phyloP scores from a whole-genome alignment of 2,888 invertebrate species.

The Baronia brevicornis region DNA sequence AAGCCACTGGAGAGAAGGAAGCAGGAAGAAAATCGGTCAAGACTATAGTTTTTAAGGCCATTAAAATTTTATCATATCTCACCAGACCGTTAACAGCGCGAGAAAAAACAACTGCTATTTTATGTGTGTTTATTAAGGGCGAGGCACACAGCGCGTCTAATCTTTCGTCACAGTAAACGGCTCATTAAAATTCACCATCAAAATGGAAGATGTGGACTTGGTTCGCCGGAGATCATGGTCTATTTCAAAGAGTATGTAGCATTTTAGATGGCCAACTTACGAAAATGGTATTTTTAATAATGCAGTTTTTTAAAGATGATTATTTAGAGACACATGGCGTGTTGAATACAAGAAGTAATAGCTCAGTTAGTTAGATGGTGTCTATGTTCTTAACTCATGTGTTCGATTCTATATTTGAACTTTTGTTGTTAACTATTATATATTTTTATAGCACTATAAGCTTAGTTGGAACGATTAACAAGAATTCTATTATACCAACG shows the following conservation, averaged over 20 bases:
- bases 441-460: too few species aligned
- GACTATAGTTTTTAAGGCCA: slow-evolving; percentile 7
- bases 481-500: too few species aligned
- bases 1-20: slow-evolving; percentile 5
- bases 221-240: slow-evolving; percentile 22
- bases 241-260: slow-evolving; percentile 15
- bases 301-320: too few species aligned
- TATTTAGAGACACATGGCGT: too few species aligned
- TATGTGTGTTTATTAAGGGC: slow-evolving; percentile 21
- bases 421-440: too few species aligned
- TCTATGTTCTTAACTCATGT: too few species aligned
- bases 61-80: slow-evolving; percentile 24
- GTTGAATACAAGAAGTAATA: too few species aligned
- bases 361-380: too few species aligned
- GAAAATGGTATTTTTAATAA: too few species aligned
- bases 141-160: slow-evolving; percentile 29
- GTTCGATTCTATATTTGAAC: too few species aligned
- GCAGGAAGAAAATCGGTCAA: slow-evolving; percentile 19
- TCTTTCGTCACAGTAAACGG: slow-evolving; percentile 49
- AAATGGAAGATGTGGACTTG: slow-evolving; percentile 39
- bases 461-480: too few species aligned
- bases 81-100: slow-evolving; percentile 24
- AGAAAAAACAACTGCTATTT: slow-evolving; percentile 32
- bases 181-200: slow-evolving; percentile 59
- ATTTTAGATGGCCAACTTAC: too few species aligned